Conservation (phyloP, 2,888 invertebrate species). For the Diarsia brunnea region DNA sequence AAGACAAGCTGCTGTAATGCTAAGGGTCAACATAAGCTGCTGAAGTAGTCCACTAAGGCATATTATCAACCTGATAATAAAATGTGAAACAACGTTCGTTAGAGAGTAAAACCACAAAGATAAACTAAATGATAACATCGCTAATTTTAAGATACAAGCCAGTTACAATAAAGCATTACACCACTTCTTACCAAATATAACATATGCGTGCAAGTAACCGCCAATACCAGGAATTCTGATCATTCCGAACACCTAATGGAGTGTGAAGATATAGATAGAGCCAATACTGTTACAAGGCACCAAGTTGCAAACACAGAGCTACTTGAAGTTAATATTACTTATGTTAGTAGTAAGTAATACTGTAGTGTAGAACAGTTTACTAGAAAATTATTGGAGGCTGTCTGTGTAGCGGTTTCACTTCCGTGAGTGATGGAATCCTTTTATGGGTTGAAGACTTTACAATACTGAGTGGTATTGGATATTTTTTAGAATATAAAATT, state of each 20-base stretch:
- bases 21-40: neutral
- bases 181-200: conserved; percentile 29
- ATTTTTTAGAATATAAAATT: too few relatives aligned
- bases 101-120: neutral
- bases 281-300: conserved; percentile 47
- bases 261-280: conserved; percentile 51
- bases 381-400: conserved; percentile 21
- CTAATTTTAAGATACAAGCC: neutral
- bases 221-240: conserved; percentile 39
- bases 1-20: neutral
- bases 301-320: conserved; percentile 18
- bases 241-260: conserved; percentile 43
- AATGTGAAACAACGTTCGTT: neutral
- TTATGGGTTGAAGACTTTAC: neutral
- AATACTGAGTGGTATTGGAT: neutral
- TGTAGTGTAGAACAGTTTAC: conserved; percentile 20
- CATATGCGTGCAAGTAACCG: conserved; percentile 28
- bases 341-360: neutral
- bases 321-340: neutral
- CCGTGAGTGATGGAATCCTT: neutral
- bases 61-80: neutral
- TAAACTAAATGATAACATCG: neutral
- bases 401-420: conserved; percentile 14
- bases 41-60: neutral
- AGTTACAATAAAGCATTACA: neutral